A percentile compares a stretch with the other conserved stretches of the same genome.
phyloP scores from a whole-genome alignment of 2,888 invertebrate species.

The Psylliodes chrysocephalus region DNA sequence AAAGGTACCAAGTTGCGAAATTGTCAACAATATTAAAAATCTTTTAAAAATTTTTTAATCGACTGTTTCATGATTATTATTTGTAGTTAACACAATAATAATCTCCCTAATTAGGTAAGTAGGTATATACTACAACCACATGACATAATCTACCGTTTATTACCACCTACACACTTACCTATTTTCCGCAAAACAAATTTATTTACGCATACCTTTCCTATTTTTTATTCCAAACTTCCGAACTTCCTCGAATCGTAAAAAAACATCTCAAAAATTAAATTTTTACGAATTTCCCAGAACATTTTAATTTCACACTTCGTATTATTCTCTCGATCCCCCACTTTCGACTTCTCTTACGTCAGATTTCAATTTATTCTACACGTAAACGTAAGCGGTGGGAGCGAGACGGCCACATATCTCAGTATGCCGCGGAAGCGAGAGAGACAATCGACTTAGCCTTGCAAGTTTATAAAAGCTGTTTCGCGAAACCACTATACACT shows the following conservation, averaged over 20 bases:
- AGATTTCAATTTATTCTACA: conserved; percentile 30
- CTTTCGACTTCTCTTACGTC: conserved; percentile 23
- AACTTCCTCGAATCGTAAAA: conserved; percentile 25
- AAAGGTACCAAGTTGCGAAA: too few relatives aligned
- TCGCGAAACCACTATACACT: conserved; percentile 34
- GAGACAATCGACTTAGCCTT: conserved; percentile 29
- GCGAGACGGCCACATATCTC: background rate
- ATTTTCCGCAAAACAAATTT: background rate
- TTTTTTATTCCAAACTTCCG: conserved; percentile 21
- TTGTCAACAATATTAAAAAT: too few relatives aligned
- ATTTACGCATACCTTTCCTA: background rate
- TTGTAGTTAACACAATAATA: too few relatives aligned
- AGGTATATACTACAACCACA: too few relatives aligned
- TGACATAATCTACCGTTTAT: too few relatives aligned
- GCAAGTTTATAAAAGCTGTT: conserved; percentile 42
- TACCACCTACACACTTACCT: too few relatives aligned
- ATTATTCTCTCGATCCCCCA: conserved; percentile 12
- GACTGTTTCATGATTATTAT: too few relatives aligned
- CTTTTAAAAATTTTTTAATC: too few relatives aligned
- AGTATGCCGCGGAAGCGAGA: conserved; percentile 28
- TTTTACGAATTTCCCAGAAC: conserved; percentile 31
- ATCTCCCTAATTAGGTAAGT: too few relatives aligned
- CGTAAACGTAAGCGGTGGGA: conserved; percentile 18
- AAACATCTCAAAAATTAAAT: conserved; percentile 15
- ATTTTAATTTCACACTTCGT: conserved; percentile 17